phyloP scores from a whole-genome alignment of 2,888 invertebrate genomes.

The Tortricodes alternella region DNA sequence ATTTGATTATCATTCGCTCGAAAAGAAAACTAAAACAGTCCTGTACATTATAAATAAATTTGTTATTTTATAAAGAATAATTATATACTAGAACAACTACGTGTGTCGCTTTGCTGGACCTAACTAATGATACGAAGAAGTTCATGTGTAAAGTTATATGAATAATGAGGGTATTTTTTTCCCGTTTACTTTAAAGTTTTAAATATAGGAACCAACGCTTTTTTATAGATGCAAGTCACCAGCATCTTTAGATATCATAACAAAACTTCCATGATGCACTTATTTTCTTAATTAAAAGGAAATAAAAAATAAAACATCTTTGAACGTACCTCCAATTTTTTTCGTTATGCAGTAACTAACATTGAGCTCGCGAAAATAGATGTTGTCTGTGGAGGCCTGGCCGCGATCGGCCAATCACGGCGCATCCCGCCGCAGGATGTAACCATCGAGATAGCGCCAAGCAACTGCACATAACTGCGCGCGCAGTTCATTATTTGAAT shows the following conservation, averaged over 20 bases:
- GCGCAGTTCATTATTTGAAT: too few species aligned
- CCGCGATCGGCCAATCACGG: constrained; percentile 57
- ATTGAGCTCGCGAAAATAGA: constrained; percentile 2
- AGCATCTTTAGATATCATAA: too few species aligned
- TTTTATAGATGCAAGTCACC: too few species aligned
- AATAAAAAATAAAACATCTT: background rate
- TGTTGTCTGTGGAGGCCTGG: constrained; percentile 49
- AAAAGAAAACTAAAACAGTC: background rate
- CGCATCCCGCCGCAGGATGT: constrained; percentile 46
- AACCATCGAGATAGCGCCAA: constrained; percentile 52
- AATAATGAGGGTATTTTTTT: constrained; percentile 44
- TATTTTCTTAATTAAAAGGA: too few species aligned
- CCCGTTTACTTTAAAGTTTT: constrained; percentile 13
- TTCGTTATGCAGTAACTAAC: background rate
- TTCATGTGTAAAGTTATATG: background rate
- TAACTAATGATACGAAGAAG: constrained; percentile 41
- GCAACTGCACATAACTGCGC: constrained; percentile 15
- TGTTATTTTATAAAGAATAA: background rate
- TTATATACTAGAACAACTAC: constrained; percentile 53
- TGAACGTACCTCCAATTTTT: background rate
- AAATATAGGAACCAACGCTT: constrained; percentile 5
- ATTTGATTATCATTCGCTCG: background rate
- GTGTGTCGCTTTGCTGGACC: constrained; percentile 53
- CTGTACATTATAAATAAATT: background rate
- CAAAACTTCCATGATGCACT: too few species aligned